Percentiles rank a stretch among this genome's conserved stretches.
phyloP scores from a whole-genome alignment of 2,113 vertebrate species.

The Hymenochirus boettgeri region DNA sequence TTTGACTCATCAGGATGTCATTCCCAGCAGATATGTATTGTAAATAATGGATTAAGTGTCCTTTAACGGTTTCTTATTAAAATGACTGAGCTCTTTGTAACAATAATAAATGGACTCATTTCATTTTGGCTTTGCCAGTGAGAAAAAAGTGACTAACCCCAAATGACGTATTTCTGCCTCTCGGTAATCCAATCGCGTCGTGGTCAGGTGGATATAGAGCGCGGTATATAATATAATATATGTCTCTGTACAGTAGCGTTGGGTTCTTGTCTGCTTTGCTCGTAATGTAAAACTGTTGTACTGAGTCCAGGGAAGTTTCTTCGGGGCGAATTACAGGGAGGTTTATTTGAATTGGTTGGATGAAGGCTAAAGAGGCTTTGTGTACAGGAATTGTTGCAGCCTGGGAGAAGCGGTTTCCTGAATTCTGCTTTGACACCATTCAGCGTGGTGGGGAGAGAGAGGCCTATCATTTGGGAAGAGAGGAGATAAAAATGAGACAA shows the following conservation, averaged over 20 bases:
- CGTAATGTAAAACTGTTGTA: not conserved
- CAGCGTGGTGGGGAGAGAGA: conserved; percentile 52
- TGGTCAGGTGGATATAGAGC: no score
- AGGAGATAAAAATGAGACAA: not conserved
- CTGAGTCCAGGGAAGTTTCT: conserved; percentile 37
- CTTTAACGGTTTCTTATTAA: no score
- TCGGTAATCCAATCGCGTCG: no score
- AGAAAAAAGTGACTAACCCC: no score
- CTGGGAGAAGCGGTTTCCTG: conserved; percentile 51
- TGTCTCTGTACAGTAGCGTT: not conserved
- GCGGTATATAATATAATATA: no score
- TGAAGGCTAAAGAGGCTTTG: conserved; percentile 49
- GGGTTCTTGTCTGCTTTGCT: not conserved
- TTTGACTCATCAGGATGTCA: no score
- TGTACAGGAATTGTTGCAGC: conserved; percentile 46
- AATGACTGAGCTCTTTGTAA: no score
- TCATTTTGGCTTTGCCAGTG: no score
- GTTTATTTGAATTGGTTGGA: conserved; percentile 47
- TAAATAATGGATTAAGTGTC: no score
- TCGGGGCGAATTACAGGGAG: conserved; percentile 43
- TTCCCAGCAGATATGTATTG: no score
- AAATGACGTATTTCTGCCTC: no score
- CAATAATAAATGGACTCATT: no score
- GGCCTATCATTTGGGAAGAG: conserved; percentile 37
- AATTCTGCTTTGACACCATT: conserved; percentile 57